Evolutionary conservation across 2,113 vertebrate genomes (phyloP).

Genomic region (Puntigrus tetrazona): DNA sequence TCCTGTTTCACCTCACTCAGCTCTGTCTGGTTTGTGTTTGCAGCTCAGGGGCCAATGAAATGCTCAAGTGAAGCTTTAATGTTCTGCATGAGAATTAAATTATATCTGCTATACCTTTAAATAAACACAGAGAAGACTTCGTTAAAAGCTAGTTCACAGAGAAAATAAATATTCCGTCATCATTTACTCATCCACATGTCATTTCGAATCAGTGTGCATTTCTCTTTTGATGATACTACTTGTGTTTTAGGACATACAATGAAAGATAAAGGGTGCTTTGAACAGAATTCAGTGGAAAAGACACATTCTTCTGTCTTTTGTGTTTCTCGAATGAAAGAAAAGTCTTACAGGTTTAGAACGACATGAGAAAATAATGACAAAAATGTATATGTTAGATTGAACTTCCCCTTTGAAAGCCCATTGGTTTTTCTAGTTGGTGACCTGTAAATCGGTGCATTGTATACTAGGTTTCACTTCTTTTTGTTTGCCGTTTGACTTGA

Average conservation of each 20-base stretch:
- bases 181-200: background rate
- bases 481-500: background rate
- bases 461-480: background rate
- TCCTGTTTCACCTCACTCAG: conserved; percentile 55
- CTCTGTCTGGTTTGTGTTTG: conserved; percentile 46
- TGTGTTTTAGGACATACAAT: background rate
- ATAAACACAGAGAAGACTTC: conserved; percentile 3
- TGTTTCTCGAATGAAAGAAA: background rate
- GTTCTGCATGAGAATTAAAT: conserved; percentile 13
- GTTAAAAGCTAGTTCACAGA: background rate
- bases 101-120: conserved; percentile 20
- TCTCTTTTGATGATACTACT: background rate
- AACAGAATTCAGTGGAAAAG: too few relatives aligned
- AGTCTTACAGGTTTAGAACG: background rate
- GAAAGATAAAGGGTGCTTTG: background rate
- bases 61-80: conserved; percentile 24
- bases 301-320: background rate
- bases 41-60: conserved; percentile 41
- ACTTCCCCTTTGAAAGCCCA: background rate
- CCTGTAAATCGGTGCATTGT: background rate
- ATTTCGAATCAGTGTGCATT: background rate
- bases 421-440: background rate
- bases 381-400: background rate
- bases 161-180: background rate
- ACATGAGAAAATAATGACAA: background rate